Base-by-base conservation (phyloP, 2,797 vertebrate genomes). In the Gobio occitaniae region DNA sequence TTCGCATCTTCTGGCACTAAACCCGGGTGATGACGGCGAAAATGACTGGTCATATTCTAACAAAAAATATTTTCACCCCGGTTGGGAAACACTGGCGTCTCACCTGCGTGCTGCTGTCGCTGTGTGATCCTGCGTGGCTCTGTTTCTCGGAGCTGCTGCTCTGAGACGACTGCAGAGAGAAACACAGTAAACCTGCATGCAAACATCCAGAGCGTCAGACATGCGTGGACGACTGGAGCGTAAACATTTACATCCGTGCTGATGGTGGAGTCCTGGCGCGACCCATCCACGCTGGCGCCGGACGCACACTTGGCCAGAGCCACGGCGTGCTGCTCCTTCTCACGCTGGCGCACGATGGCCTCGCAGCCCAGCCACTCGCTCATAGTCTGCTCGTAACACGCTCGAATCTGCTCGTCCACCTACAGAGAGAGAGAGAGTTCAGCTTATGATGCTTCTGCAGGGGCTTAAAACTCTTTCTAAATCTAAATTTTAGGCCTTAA, bases 281-380 rank as follows among this genome's bases (percentile, higher is more conserved):
- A 95, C 48, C 95, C 96, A 68, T 99, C 98, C 90, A 97, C 93
- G 36, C 98, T 98, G 89, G 96, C 95, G 80, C 96, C 98, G 0
- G 97, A 98, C 0, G 94, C 97, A 93, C 98, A 99, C 63, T 98
- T 97, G 88, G 98, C 97, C 56, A 99, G 88, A 19, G 98, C 98
- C 0, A 96, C 97, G 0, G 97, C 97, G 0, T 99, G 98, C 1
- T 97, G 97, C 90, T 99, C 97, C 71, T 96, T 94, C 94, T 99
- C 98, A 63, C 97, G 93, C 93, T 99, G 97, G 65, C 94, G 93
- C 72, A 99, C 97, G 0, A 99, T 99, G 76, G 96, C 96, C 92
- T 99, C 98, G 0, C 98, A 99, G 36, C 97, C 98, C 93, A 97
- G 93, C 98, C 98, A 99, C 91, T 99, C 96, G 0, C 96, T 96